Base-by-base conservation (phyloP, 2,797 vertebrate species). In the Manis crassicaudata region DNA sequence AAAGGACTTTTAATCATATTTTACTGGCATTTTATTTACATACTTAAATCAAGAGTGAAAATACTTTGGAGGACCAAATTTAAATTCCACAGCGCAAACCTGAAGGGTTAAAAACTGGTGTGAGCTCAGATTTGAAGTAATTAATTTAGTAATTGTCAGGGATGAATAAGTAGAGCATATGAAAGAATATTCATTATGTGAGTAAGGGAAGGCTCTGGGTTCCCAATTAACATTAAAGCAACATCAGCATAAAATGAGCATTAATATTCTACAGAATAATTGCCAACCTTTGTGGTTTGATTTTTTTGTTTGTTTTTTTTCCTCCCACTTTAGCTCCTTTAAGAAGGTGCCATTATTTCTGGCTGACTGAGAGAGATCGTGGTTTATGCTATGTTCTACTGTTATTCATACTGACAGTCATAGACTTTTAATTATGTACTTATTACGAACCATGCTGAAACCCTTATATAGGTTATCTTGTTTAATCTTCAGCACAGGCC, bases 161-260 rank as follows among this genome's bases (percentile, higher is more conserved):
- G 94, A 98, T 82, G 96, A 96, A 70, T 94, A 96, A 94, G 40
- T 92, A 82, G 90, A 96, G 87, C 94, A 88, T 95, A 86, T 96
- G 91, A 98, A 98, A 96, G 95, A 98, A 97, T 98, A 98, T 97
- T 98, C 96, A 97, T 98, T 98, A 97, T 90, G 84, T 85, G 79
- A 92, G 96, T 88, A 98, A 97, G 97, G 95, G 88, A 98, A 98
- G 93, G 94, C 91, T 97, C 95, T 3, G 7, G 86, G 94, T 98
- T 97, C 83, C 97, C 98, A 98, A 98, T 98, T 98, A 98, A 97
- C 97, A 98, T 96, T 97, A 98, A 97, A 95, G 97, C 97, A 98
- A 85, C 94, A 86, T 97, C 97, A 98, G 97, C 98, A 98, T 97
- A 98, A 98, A 98, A 96, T 96, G 92, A 97, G 29, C 97, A 98